Evolutionary conservation across 2,113 vertebrate species (phyloP).

Genomic region (Miniopterus natalensis): DNA sequence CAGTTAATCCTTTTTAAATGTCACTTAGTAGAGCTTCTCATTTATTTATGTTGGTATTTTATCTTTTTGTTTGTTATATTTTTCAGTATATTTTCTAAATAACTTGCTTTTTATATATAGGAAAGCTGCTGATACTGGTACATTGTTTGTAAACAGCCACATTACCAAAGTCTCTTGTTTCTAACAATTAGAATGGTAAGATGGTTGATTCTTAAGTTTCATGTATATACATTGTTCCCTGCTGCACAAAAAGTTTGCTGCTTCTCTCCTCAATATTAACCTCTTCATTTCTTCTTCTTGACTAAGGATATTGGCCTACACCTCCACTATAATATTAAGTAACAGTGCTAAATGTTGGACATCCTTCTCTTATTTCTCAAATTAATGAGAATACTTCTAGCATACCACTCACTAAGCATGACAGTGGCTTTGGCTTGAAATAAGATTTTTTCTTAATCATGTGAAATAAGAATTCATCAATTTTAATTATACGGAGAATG

Average conservation of each 20-base stretch:
- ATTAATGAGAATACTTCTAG: neutral
- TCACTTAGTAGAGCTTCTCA: neutral
- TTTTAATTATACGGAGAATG: slow-evolving; percentile 37
- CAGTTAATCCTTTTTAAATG: neutral
- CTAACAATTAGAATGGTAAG: neutral
- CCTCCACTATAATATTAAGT: neutral
- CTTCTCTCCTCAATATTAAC: neutral
- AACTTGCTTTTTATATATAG: neutral
- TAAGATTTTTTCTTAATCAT: neutral
- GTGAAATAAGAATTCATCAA: neutral
- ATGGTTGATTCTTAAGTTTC: neutral
- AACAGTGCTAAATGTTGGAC: neutral
- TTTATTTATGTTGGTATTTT: neutral
- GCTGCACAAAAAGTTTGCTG: slow-evolving; percentile 23
- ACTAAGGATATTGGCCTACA: neutral
- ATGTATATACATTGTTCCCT: neutral
- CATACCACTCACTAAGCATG: neutral
- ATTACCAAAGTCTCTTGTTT: neutral
- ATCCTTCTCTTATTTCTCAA: neutral
- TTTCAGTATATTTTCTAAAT: slow-evolving; percentile 9
- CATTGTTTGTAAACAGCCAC: neutral
- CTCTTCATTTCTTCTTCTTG: neutral
- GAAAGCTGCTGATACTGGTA: neutral
- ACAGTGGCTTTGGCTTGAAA: neutral
- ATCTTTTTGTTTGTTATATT: neutral